Conservation (phyloP, 2,113 vertebrate species). For the Bufo bufo region DNA sequence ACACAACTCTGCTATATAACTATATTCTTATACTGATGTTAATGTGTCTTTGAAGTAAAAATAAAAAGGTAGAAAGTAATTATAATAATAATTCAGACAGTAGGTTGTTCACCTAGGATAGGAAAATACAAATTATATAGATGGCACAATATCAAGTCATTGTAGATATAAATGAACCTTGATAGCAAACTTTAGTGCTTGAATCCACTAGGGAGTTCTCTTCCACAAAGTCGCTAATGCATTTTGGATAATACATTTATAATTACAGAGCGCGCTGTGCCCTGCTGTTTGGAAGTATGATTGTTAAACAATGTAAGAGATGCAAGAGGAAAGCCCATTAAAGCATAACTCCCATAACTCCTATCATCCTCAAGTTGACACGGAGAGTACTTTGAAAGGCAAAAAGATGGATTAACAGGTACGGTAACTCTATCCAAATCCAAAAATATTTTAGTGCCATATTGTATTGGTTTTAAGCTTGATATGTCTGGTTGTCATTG, state of each 20-base stretch:
- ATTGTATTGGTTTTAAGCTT: not conserved
- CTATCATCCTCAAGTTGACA: not conserved
- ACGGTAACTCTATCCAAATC: not conserved
- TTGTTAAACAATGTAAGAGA: conserved; percentile 17
- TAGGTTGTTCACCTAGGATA: conserved; percentile 26
- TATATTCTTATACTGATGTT: conserved; percentile 9
- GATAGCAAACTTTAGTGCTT: conserved; percentile 29
- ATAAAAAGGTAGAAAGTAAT: conserved; percentile 32
- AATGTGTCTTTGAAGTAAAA: conserved; percentile 49
- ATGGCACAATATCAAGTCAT: conserved; percentile 39
- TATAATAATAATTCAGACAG: conserved; percentile 36
- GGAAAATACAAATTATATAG: conserved; percentile 43
- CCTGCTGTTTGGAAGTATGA: conserved; percentile 22
- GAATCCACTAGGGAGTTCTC: conserved; percentile 5
- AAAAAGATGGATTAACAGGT: not conserved
- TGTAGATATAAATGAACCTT: conserved; percentile 19
- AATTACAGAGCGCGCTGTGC: conserved; percentile 1
- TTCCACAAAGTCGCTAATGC: conserved; percentile 9
- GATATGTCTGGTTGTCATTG: too few species aligned
- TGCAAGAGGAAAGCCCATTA: not conserved
- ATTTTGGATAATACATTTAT: conserved; percentile 30
- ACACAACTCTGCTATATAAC: not conserved
- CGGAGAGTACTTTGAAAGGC: not conserved
- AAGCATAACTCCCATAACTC: not conserved
- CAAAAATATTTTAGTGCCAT: not conserved